A percentile compares a stretch with the other conserved stretches of the same genome.
Conservation (phyloP, 2,888 invertebrate species). For the Pandemis cinnamomeana region DNA sequence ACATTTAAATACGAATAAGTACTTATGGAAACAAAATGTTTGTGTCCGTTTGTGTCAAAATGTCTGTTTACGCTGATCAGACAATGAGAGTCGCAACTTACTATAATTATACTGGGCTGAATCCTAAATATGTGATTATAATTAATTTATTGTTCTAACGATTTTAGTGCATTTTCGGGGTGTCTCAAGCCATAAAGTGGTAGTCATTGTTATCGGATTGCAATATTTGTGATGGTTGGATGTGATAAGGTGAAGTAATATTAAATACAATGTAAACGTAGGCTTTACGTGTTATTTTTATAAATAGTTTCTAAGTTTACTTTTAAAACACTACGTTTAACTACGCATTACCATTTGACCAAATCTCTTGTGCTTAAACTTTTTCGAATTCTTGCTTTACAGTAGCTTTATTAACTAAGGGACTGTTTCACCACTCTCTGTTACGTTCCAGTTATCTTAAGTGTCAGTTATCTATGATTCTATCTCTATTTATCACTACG, state of each 20-base stretch:
- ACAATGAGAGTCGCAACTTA: neutral
- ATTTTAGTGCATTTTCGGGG: constrained; percentile 34
- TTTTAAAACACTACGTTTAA: constrained; percentile 1
- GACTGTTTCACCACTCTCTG: no score
- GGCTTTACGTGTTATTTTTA: constrained; percentile 31
- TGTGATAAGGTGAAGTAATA: constrained; percentile 68
- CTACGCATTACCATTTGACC: neutral
- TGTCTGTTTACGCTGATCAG: no score
- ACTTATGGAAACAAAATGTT: no score
- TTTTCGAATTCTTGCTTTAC: no score
- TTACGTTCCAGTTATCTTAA: no score
- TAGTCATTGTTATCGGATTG: constrained; percentile 47
- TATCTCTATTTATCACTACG: no score
- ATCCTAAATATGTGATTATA: neutral
- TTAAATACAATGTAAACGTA: constrained; percentile 31
- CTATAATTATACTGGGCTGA: neutral
- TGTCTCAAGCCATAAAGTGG: constrained; percentile 48
- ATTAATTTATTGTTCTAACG: constrained; percentile 29
- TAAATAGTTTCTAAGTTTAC: constrained; percentile 3
- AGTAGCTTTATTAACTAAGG: no score
- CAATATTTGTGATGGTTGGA: constrained; percentile 74
- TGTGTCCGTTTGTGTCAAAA: no score
- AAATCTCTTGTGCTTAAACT: neutral
- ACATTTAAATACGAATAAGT: no score
- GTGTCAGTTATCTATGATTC: no score